A percentile compares a stretch with the other conserved stretches of the same genome.
phyloP scores from a whole-genome alignment of 1,140 invertebrate species.

The Tetraneura akinire region DNA sequence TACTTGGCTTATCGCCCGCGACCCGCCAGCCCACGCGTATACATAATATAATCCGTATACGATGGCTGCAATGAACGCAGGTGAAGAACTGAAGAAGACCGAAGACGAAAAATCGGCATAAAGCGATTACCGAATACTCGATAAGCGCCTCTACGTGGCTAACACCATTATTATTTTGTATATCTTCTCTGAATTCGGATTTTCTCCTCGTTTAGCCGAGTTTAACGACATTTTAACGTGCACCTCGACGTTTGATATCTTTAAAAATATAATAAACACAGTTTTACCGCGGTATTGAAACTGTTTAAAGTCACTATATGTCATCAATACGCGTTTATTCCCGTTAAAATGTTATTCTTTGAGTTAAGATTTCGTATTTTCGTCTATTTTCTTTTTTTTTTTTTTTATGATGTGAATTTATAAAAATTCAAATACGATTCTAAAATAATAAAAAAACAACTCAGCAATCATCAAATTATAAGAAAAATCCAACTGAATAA shows the following conservation, averaged over 20 bases:
- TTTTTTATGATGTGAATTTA: too few species aligned
- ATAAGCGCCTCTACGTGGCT: constrained; percentile 32
- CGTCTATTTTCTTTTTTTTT: too few species aligned
- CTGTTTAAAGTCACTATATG: too few species aligned
- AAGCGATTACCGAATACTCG: constrained; percentile 47
- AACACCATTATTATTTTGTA: neutral
- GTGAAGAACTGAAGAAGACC: constrained; percentile 9
- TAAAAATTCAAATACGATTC: too few species aligned
- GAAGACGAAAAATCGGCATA: neutral
- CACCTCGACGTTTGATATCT: neutral
- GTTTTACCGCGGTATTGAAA: too few species aligned
- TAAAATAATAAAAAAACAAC: too few species aligned
- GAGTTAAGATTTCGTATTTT: too few species aligned
- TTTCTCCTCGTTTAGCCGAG: neutral
- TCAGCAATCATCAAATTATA: too few species aligned
- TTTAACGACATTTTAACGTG: neutral
- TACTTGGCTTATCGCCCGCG: constrained; percentile 50
- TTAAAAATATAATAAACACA: neutral
- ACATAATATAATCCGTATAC: neutral
- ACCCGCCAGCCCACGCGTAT: neutral
- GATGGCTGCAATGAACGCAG: neutral
- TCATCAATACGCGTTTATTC: too few species aligned
- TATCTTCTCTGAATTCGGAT: neutral
- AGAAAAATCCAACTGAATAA: too few species aligned
- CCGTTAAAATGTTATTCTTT: too few species aligned